phyloP scores from a whole-genome alignment of 2,888 invertebrate species.

The Micoletzkya japonica region DNA sequence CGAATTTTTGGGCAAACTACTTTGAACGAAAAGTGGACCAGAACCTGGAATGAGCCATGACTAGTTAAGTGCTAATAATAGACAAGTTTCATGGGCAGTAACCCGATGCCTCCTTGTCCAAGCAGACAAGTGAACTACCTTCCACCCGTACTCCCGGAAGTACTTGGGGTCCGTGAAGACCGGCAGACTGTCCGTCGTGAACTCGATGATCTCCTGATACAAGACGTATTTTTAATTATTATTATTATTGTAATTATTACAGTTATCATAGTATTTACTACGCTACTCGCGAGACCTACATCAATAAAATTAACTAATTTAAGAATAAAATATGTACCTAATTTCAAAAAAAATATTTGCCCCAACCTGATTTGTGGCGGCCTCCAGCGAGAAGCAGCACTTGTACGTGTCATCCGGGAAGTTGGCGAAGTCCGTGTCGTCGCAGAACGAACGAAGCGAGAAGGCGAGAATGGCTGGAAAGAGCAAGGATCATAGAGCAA shows the following conservation, averaged over 20 bases:
- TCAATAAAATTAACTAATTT: too few species aligned
- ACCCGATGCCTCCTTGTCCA: constrained; percentile 31
- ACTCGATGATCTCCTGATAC: constrained; percentile 59
- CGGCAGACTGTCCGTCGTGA: constrained; percentile 55
- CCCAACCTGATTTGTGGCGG: constrained; percentile 46
- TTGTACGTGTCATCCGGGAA: constrained; percentile 62
- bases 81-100: too few species aligned
- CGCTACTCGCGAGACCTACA: too few species aligned
- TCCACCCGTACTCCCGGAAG: constrained; percentile 63
- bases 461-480: constrained; percentile 56
- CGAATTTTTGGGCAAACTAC: too few species aligned
- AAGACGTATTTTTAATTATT: too few species aligned
- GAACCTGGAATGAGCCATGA: too few species aligned
- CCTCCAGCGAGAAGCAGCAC: constrained; percentile 60
- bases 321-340: too few species aligned
- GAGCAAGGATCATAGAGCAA: background rate
- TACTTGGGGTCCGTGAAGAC: constrained; percentile 63
- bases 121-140: too few species aligned
- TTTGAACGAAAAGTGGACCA: too few species aligned
- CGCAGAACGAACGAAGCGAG: constrained; percentile 61
- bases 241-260: too few species aligned
- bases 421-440: constrained; percentile 61
- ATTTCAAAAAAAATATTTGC: background rate
- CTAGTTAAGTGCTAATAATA: too few species aligned
- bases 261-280: too few species aligned